These are phyloP conservation scores for Neocloeon triangulifer DNA, from an alignment of 1,140 invertebrate species.

Conservation along the genomic window DNA sequence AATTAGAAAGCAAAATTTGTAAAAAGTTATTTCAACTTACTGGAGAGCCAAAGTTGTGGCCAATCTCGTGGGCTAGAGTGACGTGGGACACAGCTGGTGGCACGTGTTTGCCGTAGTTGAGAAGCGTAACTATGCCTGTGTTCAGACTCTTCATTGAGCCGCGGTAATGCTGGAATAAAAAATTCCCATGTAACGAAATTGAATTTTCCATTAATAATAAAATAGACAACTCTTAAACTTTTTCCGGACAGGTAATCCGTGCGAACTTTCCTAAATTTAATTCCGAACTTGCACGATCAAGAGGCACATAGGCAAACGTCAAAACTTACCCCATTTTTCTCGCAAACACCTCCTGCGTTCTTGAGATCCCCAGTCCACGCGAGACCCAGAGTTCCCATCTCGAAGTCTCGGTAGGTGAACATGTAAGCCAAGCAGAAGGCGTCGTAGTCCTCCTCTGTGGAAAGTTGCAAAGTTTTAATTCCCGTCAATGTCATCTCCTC, in stretches of 20 bases:
- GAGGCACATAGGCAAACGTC: too few species aligned
- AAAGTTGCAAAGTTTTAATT: slow-evolving; percentile 4
- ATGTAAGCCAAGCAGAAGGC: slow-evolving; percentile 97
- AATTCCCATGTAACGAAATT: too few species aligned
- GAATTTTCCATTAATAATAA: too few species aligned
- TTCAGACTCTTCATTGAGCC: slow-evolving; percentile 88
- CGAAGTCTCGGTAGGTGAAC: slow-evolving; percentile 97
- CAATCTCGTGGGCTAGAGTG: slow-evolving; percentile 96
- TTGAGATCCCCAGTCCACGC: slow-evolving; percentile 94
- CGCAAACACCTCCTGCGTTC: slow-evolving; percentile 82
- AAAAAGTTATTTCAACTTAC: too few species aligned
- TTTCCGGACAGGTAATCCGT: too few species aligned
- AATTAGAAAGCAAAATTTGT: too few species aligned
- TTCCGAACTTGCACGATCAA: too few species aligned
- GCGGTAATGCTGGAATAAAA: slow-evolving; percentile 61
- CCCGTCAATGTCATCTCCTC: too few species aligned
- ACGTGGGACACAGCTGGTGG: slow-evolving; percentile 94
- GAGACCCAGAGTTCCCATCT: slow-evolving; percentile 90
- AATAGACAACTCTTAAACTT: too few species aligned
- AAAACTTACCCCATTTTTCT: slow-evolving; percentile 66
- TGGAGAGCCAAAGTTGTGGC: slow-evolving; percentile 97
- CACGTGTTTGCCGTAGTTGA: slow-evolving; percentile 99
- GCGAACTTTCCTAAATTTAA: too few species aligned
- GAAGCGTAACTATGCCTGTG: slow-evolving; percentile 90
- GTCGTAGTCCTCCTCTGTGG: slow-evolving; percentile 83